A percentile compares a stretch with the other conserved stretches of the same genome.
phyloP scores from a whole-genome alignment of 2,797 vertebrate species.

The Myiotriccus ornatus region DNA sequence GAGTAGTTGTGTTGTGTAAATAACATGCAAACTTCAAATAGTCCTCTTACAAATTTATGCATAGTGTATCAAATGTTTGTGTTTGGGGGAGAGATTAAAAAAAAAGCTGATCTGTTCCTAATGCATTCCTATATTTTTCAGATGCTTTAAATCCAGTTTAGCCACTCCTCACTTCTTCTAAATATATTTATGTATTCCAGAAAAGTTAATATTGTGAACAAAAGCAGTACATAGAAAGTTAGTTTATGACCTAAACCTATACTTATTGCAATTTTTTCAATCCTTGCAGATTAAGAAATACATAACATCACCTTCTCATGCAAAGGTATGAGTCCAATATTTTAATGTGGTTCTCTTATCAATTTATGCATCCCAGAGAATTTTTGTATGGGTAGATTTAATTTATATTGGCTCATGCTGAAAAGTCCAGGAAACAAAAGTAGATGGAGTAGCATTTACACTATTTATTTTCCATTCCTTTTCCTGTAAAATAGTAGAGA shows the following conservation, averaged over 20 bases:
- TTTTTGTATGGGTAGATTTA: not conserved
- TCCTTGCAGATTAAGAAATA: not conserved
- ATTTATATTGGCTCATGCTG: not conserved
- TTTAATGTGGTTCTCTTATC: not conserved
- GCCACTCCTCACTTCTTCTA: not conserved
- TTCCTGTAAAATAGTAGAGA: not conserved
- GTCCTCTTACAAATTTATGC: not conserved
- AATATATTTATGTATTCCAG: not conserved
- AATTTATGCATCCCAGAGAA: not conserved
- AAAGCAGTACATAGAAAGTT: not conserved
- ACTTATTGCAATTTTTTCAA: not conserved
- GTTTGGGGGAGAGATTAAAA: not conserved
- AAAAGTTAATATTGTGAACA: not conserved
- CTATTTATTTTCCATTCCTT: not conserved
- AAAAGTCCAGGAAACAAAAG: not conserved
- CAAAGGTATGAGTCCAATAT: not conserved
- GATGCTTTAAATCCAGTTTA: not conserved
- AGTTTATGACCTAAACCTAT: not conserved
- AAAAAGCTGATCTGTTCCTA: not conserved
- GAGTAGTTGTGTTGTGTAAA: conserved; percentile 24
- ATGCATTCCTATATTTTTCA: not conserved
- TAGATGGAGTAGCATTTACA: not conserved
- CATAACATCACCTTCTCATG: not conserved
- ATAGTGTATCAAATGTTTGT: not conserved
- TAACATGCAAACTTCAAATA: conserved; percentile 19